Conservation (phyloP, 2,113 vertebrate genomes). For the Guaruba guarouba region DNA sequence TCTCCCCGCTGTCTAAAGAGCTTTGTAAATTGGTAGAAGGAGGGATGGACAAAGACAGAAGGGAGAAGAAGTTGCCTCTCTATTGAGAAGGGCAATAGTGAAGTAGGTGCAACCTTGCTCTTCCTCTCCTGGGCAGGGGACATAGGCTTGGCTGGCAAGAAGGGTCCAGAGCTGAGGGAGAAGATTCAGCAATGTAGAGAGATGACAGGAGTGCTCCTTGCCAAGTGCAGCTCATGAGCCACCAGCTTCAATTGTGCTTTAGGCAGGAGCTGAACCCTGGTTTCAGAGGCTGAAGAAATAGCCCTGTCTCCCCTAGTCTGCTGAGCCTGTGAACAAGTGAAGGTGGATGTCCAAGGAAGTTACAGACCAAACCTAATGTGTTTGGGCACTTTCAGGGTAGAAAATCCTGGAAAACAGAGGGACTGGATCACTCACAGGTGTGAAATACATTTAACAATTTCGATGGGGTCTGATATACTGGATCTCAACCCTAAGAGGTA, state of each 20-base stretch:
- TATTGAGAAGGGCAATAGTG: neutral
- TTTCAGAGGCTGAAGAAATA: neutral
- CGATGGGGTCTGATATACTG: neutral
- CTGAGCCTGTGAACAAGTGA: neutral
- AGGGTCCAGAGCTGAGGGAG: neutral
- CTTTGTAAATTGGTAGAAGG: neutral
- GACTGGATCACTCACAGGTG: neutral
- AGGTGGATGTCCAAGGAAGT: neutral
- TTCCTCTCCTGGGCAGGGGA: neutral
- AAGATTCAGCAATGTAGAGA: neutral
- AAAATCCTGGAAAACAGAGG: neutral
- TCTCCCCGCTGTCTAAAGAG: neutral
- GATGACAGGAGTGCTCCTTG: neutral
- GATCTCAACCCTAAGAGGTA: neutral
- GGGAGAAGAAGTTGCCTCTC: neutral
- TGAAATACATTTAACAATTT: neutral
- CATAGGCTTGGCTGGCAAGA: neutral
- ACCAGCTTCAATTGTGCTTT: neutral
- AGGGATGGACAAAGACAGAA: neutral
- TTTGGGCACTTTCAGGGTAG: neutral
- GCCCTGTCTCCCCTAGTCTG: fast-evolving
- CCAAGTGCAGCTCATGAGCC: neutral
- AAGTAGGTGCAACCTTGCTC: fast-evolving
- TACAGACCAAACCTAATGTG: neutral
- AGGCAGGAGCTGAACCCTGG: neutral